A percentile compares a stretch with the other conserved stretches of the same genome.
These are phyloP conservation scores for Sinocyclocheilus maitianheensis DNA, from an alignment of 2,113 vertebrate species.

Conservation along the genomic window DNA sequence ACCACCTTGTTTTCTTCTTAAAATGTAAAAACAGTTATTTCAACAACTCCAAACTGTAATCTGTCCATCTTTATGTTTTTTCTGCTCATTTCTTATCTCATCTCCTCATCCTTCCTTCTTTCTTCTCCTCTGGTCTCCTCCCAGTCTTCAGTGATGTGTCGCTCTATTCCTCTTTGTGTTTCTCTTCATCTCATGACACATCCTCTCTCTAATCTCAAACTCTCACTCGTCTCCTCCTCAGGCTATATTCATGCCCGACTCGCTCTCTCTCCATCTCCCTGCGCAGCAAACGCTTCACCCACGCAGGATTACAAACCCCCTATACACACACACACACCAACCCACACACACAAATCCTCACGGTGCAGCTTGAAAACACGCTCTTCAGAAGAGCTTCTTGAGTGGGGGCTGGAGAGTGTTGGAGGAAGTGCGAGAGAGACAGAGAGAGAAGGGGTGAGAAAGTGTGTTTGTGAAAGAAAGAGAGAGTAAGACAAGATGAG, in stretches of 20 bases:
- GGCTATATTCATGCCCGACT: slow-evolving; percentile 36
- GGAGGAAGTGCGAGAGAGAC: slow-evolving; percentile 17
- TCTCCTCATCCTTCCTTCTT: neutral
- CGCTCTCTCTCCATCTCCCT: slow-evolving; percentile 38
- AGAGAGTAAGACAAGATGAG: neutral
- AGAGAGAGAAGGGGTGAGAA: slow-evolving; percentile 1
- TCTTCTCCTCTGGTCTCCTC: neutral
- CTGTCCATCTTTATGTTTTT: neutral
- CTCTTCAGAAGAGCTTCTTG: slow-evolving; percentile 30
- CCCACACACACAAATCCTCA: neutral
- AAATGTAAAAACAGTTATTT: neutral
- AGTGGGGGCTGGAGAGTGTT: slow-evolving; percentile 23
- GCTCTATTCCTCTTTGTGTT: slow-evolving; percentile 31
- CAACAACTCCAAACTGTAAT: neutral
- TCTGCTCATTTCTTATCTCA: slow-evolving; percentile 16
- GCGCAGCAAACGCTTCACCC: slow-evolving; percentile 47
- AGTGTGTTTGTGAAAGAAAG: slow-evolving; percentile 26
- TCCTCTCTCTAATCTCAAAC: slow-evolving; percentile 31
- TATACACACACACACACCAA: neutral
- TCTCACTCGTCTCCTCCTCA: slow-evolving; percentile 30
- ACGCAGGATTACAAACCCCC: slow-evolving; percentile 54
- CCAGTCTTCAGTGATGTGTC: slow-evolving; percentile 22
- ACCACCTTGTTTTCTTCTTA: slow-evolving; percentile 6
- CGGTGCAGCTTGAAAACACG: slow-evolving; percentile 4
- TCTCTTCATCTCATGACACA: slow-evolving; percentile 38